These are phyloP conservation scores for Enteromius thamalakanensis DNA, from an alignment of 2,797 vertebrate genomes.

Conservation along the genomic window DNA sequence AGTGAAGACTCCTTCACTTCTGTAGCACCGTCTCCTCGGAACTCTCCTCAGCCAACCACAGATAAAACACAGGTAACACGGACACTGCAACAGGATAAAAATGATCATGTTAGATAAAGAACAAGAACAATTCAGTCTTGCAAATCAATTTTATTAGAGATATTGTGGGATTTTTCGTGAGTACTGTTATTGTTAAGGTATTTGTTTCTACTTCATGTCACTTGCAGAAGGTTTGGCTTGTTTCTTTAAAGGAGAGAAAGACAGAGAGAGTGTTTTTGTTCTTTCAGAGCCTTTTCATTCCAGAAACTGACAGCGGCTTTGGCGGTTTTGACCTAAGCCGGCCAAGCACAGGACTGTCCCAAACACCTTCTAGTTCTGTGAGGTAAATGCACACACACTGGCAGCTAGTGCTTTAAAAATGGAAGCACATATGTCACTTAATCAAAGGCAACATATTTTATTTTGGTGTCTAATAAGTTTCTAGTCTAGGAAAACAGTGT, in stretches of 20 bases:
- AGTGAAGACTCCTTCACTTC: neutral
- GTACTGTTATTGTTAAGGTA: neutral
- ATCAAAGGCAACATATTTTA: neutral
- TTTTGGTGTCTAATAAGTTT: neutral
- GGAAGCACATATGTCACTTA: neutral
- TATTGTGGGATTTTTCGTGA: neutral
- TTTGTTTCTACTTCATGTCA: neutral
- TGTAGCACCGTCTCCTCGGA: neutral
- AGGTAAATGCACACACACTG: conserved; percentile 62
- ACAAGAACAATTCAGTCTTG: neutral
- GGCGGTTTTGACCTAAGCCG: conserved; percentile 69
- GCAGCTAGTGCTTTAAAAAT: neutral
- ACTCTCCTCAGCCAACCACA: conserved; percentile 6
- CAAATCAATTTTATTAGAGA: neutral
- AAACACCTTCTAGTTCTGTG: conserved; percentile 60
- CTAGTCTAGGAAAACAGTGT: neutral
- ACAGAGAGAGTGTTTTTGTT: conserved; percentile 1
- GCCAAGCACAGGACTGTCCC: conserved; percentile 57
- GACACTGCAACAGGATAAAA: neutral
- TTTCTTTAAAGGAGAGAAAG: neutral
- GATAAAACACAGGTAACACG: conserved; percentile 45
- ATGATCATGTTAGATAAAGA: neutral
- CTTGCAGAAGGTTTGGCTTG: neutral
- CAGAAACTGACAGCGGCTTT: conserved; percentile 71
- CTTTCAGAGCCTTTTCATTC: conserved; percentile 70